Evolutionary conservation across 2,888 invertebrate genomes (phyloP).

Genomic region (Adelognathus sp.): DNA sequence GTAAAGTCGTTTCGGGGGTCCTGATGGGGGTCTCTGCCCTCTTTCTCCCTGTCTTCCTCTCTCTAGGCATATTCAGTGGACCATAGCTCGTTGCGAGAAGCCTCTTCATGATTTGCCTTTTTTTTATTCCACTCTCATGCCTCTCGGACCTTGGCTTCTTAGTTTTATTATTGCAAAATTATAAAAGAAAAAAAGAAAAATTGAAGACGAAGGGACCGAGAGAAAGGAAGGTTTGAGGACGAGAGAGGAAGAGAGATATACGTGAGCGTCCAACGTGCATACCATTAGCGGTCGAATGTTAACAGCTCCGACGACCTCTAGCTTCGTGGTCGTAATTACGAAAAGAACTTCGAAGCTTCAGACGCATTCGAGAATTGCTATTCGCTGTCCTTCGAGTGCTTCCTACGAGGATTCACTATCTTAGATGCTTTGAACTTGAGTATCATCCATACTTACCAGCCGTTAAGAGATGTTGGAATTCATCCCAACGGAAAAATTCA

Average conservation of each 20-base stretch:
- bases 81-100: conserved; percentile 16
- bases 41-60: conserved; percentile 51
- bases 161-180: conserved; percentile 41
- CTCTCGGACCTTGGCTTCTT: conserved; percentile 61
- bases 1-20: conserved; percentile 78
- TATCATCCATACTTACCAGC: background rate
- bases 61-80: conserved; percentile 1
- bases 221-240: background rate
- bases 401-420: background rate
- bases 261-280: conserved; percentile 62
- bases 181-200: background rate
- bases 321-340: conserved; percentile 72
- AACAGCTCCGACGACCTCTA: conserved; percentile 74
- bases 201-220: background rate
- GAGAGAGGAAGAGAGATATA: background rate
- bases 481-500: too few relatives aligned
- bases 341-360: background rate
- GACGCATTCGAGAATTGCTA: background rate
- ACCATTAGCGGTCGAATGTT: conserved; percentile 76
- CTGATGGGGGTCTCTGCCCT: conserved; percentile 56
- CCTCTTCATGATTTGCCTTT: conserved; percentile 24
- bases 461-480: too few relatives aligned
- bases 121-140: conserved; percentile 66
- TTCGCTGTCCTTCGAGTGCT: background rate
- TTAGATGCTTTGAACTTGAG: background rate